Conservation (phyloP, 1,140 invertebrate genomes). For the Neuroterus valhalla region DNA sequence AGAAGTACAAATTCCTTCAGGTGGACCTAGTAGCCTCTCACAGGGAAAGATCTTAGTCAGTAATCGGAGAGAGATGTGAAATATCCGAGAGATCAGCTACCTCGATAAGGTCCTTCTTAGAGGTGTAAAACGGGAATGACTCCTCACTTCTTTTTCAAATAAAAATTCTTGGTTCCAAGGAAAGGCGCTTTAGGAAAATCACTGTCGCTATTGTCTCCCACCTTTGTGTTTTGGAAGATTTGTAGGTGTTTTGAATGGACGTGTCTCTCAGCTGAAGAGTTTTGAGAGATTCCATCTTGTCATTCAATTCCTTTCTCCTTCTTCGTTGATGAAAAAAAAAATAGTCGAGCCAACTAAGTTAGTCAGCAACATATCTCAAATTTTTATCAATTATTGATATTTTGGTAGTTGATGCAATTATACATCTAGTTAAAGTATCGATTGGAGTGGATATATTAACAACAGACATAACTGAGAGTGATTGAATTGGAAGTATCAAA, state of each 20-base stretch:
- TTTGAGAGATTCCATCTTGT: constrained; percentile 1
- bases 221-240: constrained; percentile 1
- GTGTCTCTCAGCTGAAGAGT: constrained; percentile 4
- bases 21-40: constrained; percentile 43
- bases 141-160: constrained; percentile 33
- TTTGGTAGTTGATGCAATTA: no score
- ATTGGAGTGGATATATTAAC: no score
- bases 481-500: no score
- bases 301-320: neutral
- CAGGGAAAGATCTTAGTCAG: constrained; percentile 31
- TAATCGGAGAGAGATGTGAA: constrained; percentile 37
- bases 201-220: constrained; percentile 11
- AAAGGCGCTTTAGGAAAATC: constrained; percentile 22
- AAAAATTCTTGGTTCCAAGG: constrained; percentile 20
- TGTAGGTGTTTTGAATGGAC: constrained; percentile 1
- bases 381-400: no score
- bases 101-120: neutral
- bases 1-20: constrained; percentile 50
- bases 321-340: neutral
- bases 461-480: no score
- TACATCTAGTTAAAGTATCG: no score
- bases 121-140: constrained; percentile 27
- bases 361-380: no score
- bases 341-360: no score
- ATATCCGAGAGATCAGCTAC: constrained; percentile 34